Evolutionary conservation across 2,113 vertebrate genomes (phyloP).

Genomic region (Syrrhaptes paradoxus): DNA sequence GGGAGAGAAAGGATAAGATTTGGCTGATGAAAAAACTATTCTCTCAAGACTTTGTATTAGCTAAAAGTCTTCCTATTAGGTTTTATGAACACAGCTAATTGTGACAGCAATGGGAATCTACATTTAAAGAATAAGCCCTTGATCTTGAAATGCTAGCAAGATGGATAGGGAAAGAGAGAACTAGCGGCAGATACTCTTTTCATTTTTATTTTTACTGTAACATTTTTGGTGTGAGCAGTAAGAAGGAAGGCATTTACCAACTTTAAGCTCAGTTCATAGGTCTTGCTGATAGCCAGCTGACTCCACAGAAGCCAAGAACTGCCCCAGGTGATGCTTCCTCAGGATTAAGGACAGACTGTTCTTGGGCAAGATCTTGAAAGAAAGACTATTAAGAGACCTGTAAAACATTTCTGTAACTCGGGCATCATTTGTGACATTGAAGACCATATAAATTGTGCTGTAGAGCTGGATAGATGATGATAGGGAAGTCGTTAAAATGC

Average conservation of each 20-base stretch:
- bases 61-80: background rate
- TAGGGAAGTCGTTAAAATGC: background rate
- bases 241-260: background rate
- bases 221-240: background rate
- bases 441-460: background rate
- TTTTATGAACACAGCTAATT: background rate
- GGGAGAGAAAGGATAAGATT: background rate
- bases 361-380: background rate
- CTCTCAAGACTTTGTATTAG: background rate
- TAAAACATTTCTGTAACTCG: background rate
- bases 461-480: background rate
- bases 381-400: background rate
- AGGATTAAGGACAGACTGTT: background rate
- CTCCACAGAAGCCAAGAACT: background rate
- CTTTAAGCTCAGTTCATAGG: background rate
- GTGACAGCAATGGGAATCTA: background rate
- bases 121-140: background rate
- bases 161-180: background rate
- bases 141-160: background rate
- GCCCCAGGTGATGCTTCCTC: background rate
- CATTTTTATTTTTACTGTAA: background rate
- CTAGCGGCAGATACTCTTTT: background rate
- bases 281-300: background rate
- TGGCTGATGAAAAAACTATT: background rate
- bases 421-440: background rate